Evolutionary conservation across 1,140 invertebrate species (phyloP).

Genomic region (Arctopsyche grandis): DNA sequence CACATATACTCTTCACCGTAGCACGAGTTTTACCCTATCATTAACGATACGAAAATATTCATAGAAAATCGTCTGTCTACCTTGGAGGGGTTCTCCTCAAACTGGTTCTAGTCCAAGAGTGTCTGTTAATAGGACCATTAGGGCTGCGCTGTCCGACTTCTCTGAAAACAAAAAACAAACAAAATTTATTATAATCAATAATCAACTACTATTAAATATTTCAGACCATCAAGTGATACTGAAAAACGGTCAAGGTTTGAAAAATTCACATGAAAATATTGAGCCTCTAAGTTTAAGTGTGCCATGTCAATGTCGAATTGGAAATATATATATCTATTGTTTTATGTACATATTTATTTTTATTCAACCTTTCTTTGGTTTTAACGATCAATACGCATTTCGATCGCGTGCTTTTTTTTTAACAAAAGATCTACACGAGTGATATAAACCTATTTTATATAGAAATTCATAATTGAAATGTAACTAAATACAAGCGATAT

Average conservation of each 20-base stretch:
- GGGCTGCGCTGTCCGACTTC: slow-evolving; percentile 64
- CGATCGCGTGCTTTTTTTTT: slow-evolving; percentile 14
- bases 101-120: slow-evolving; percentile 82
- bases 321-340: not conserved
- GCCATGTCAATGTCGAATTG: not conserved
- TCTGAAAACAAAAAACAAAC: slow-evolving; percentile 47
- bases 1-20: not conserved
- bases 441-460: no score
- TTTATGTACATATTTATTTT: no score
- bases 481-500: no score
- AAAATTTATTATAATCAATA: not conserved
- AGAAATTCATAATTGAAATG: no score
- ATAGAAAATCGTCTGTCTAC: slow-evolving; percentile 64
- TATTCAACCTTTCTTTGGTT: not conserved
- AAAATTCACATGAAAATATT: not conserved
- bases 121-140: slow-evolving; percentile 71
- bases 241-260: not conserved
- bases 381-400: not conserved
- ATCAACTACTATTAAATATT: not conserved
- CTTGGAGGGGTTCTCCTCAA: slow-evolving; percentile 77
- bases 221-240: not conserved
- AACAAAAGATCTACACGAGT: not conserved
- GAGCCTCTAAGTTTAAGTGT: not conserved
- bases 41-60: not conserved
- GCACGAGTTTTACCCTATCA: not conserved